Percentiles rank a stretch among this genome's conserved stretches.
Evolutionary conservation across 2,888 invertebrate genomes (phyloP).

Genomic region (Fissipunctia ypsillon): DNA sequence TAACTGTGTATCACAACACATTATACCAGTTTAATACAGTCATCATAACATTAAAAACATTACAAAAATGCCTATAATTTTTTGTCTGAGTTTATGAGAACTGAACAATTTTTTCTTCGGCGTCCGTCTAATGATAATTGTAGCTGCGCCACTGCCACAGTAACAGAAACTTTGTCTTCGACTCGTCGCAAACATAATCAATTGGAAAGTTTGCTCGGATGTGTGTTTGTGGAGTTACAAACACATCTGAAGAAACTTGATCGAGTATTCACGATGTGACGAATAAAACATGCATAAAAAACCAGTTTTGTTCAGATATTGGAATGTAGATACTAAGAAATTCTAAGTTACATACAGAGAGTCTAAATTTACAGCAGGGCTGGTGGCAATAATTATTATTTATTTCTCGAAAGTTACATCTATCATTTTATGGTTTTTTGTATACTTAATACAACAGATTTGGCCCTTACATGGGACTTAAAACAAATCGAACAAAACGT

Average conservation of each 20-base stretch:
- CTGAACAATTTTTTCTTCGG: too few relatives aligned
- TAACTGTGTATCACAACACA: too few relatives aligned
- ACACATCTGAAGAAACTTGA: slow-evolving; percentile 2
- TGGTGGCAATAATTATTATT: neutral
- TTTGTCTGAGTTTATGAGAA: too few relatives aligned
- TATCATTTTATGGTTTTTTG: neutral
- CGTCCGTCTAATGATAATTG: too few relatives aligned
- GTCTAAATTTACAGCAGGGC: neutral
- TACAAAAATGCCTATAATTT: too few relatives aligned
- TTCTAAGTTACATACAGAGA: neutral
- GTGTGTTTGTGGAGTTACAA: neutral
- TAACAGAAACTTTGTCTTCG: neutral
- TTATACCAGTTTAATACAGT: too few relatives aligned
- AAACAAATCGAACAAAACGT: neutral
- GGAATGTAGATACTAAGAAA: neutral
- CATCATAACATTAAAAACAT: too few relatives aligned
- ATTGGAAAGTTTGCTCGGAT: neutral
- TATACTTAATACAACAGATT: neutral
- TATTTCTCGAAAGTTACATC: neutral
- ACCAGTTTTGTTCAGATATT: neutral
- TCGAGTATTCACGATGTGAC: neutral
- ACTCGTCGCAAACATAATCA: neutral
- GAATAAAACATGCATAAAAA: neutral
- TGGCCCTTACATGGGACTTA: neutral
- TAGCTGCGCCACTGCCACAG: too few relatives aligned